Conservation (phyloP, 2,797 vertebrate genomes). For the Thripadectes ignobilis region DNA sequence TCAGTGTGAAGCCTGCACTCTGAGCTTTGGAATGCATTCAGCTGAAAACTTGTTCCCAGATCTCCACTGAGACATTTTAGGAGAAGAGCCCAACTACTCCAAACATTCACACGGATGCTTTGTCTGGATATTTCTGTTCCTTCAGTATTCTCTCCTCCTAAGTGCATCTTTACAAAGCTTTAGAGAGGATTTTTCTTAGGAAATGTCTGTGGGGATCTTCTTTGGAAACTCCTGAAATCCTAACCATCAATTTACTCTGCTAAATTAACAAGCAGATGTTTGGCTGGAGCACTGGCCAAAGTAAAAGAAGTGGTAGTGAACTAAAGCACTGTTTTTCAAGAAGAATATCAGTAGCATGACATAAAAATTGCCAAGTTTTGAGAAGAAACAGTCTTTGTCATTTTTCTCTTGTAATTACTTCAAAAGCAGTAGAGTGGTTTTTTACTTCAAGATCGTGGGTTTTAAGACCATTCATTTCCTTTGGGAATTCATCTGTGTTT, state of each 20-base stretch:
- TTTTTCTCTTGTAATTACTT: constrained; percentile 62
- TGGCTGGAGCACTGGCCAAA: constrained; percentile 6
- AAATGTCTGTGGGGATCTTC: neutral
- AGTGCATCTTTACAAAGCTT: neutral
- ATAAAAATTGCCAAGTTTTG: constrained; percentile 40
- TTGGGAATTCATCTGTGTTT: constrained; percentile 48
- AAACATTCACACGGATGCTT: neutral
- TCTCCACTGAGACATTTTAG: neutral
- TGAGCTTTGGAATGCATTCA: neutral
- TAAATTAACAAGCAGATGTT: constrained; percentile 43
- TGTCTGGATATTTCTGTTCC: neutral
- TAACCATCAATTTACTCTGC: neutral
- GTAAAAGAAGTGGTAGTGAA: neutral
- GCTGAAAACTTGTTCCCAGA: neutral
- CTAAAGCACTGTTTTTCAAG: constrained; percentile 11
- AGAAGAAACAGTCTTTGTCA: constrained; percentile 61
- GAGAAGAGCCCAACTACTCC: neutral
- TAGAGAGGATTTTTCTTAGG: neutral
- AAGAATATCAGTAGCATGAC: constrained; percentile 32
- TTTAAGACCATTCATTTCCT: constrained; percentile 62
- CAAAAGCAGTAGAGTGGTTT: constrained; percentile 21
- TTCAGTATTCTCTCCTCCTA: neutral
- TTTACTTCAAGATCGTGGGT: constrained; percentile 15
- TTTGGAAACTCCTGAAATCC: neutral
- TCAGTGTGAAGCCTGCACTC: neutral